Evolutionary conservation across 2,888 invertebrate species (phyloP).

Genomic region (Tromatobia lineatoria): DNA sequence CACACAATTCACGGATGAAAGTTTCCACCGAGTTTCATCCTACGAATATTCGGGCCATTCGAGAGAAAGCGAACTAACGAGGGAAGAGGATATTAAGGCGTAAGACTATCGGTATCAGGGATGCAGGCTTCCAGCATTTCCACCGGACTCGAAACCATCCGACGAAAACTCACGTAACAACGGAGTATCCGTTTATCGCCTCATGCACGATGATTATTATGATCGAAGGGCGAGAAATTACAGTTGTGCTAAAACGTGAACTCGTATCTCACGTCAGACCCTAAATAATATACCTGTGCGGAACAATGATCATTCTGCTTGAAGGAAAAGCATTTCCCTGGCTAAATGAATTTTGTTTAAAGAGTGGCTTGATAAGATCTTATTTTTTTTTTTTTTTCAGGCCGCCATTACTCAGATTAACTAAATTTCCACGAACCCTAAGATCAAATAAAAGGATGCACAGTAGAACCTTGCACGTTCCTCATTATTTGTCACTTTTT

Average conservation of each 20-base stretch:
- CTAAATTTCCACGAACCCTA: too few species aligned
- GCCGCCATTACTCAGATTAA: too few species aligned
- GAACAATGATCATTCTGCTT: too few species aligned
- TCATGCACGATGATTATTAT: constrained; percentile 25
- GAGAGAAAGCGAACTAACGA: constrained; percentile 15
- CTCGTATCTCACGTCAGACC: background rate
- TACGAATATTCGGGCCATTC: constrained; percentile 31
- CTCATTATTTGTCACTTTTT: too few species aligned
- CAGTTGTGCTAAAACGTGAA: background rate
- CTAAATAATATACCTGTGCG: background rate
- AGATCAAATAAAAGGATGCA: too few species aligned
- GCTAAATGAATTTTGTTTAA: too few species aligned
- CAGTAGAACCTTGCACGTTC: too few species aligned
- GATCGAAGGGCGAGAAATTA: background rate
- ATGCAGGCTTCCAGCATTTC: background rate
- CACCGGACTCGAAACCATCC: background rate
- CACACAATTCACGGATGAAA: constrained; percentile 43
- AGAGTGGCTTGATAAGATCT: too few species aligned
- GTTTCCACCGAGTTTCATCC: constrained; percentile 55
- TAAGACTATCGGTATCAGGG: constrained; percentile 17
- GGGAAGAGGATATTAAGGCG: background rate
- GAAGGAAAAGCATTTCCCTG: too few species aligned
- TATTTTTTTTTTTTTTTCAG: too few species aligned
- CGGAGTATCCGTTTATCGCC: constrained; percentile 27
- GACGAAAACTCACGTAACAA: constrained; percentile 27